Conservation (phyloP, 2,797 vertebrate species). For the Smutsia gigantea region DNA sequence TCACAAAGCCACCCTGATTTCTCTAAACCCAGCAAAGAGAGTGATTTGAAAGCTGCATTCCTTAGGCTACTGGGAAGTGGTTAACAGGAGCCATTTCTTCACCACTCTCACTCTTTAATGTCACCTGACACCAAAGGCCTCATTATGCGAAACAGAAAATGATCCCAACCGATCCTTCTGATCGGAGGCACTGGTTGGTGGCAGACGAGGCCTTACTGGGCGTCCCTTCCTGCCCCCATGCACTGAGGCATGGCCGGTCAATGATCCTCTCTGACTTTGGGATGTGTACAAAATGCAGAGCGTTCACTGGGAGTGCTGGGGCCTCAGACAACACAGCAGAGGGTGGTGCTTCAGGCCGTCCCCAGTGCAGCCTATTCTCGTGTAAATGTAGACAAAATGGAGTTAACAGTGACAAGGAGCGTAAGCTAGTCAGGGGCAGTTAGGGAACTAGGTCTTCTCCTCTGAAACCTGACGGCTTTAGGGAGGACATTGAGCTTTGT, state of each 20-base stretch:
- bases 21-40: not conserved
- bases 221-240: too few species aligned
- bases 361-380: not conserved
- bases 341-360: not conserved
- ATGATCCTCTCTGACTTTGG: not conserved
- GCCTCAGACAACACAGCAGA: not conserved
- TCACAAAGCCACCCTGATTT: not conserved
- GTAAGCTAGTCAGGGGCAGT: too few species aligned
- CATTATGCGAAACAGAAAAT: slow-evolving; percentile 47
- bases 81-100: slow-evolving; percentile 16
- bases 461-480: too few species aligned
- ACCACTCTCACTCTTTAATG: not conserved
- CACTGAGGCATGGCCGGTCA: not conserved
- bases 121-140: slow-evolving; percentile 50
- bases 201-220: not conserved
- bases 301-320: not conserved
- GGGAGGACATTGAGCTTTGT: too few species aligned
- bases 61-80: not conserved
- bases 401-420: too few species aligned
- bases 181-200: not conserved
- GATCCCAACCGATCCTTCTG: not conserved
- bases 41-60: not conserved
- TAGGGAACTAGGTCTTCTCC: too few species aligned
- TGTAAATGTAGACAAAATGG: too few species aligned
- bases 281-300: not conserved